Conservation (phyloP, 2,888 invertebrate species). For the Rugalucina vietnamica region DNA sequence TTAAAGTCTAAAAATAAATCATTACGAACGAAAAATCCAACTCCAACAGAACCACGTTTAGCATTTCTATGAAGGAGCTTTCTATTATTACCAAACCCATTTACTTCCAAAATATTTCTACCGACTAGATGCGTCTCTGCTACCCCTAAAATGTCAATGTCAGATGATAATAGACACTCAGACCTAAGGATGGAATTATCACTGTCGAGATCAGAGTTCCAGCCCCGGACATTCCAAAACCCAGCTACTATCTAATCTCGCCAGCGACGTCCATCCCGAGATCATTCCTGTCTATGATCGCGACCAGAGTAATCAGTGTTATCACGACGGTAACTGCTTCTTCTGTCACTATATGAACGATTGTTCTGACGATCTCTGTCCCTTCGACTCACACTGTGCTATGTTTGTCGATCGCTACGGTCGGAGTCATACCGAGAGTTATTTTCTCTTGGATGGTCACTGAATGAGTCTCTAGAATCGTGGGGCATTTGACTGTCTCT, state of each 20-base stretch:
- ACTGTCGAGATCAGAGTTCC: neutral
- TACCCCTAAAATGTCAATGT: constrained; percentile 37
- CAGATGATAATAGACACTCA: neutral
- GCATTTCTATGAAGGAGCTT: constrained; percentile 18
- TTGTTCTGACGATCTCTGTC: too few relatives aligned
- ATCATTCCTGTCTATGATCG: too few relatives aligned
- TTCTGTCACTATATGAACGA: too few relatives aligned
- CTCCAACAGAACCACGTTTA: constrained; percentile 25
- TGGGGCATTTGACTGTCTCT: too few relatives aligned
- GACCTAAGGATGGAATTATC: constrained; percentile 13
- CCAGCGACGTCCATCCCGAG: neutral
- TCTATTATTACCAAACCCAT: constrained; percentile 21
- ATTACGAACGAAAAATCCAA: constrained; percentile 22
- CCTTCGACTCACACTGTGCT: too few relatives aligned
- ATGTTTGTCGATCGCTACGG: too few relatives aligned
- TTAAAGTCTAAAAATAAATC: neutral
- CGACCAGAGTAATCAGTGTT: neutral
- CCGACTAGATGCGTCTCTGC: constrained; percentile 35
- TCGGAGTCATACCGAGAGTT: too few relatives aligned
- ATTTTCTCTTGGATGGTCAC: too few relatives aligned
- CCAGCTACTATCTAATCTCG: neutral
- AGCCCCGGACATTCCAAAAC: constrained; percentile 29
- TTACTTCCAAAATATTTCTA: neutral
- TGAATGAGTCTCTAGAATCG: too few relatives aligned
- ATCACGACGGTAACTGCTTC: neutral